Evolutionary conservation across 1,140 invertebrate genomes (phyloP).

Genomic region (Mylabris phalerata): DNA sequence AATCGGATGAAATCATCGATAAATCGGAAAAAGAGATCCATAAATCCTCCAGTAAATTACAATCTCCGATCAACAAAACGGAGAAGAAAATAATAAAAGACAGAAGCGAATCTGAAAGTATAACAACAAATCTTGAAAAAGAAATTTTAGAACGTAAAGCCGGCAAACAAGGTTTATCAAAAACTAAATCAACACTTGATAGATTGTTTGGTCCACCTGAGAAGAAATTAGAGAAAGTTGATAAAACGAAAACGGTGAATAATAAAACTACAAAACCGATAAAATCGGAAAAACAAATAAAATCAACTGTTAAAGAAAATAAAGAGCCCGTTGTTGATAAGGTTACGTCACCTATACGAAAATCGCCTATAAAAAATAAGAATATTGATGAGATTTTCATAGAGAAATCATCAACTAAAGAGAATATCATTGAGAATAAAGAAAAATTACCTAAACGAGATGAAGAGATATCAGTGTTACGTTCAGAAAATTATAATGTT

Average conservation of each 20-base stretch:
- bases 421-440: constrained; percentile 20
- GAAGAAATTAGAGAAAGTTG: constrained; percentile 32
- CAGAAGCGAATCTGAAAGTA: constrained; percentile 28
- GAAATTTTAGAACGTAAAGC: constrained; percentile 50
- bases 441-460: constrained; percentile 13
- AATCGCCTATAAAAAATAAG: constrained; percentile 22
- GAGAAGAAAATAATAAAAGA: constrained; percentile 54
- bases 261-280: constrained; percentile 13
- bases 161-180: constrained; percentile 44
- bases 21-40: constrained; percentile 51
- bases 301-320: constrained; percentile 16
- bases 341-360: constrained; percentile 23
- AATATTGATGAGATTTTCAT: constrained; percentile 31
- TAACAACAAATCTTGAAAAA: constrained; percentile 45
- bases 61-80: constrained; percentile 61
- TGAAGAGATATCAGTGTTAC: constrained; percentile 18
- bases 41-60: constrained; percentile 51
- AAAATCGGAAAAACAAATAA: constrained; percentile 5
- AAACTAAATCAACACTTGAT: constrained; percentile 46
- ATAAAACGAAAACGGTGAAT: constrained; percentile 8
- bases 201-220: constrained; percentile 47
- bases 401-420: constrained; percentile 23
- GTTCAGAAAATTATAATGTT: constrained; percentile 1
- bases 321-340: constrained; percentile 23
- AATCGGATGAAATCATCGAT: constrained; percentile 37